Evolutionary conservation across 2,113 vertebrate species (phyloP), one percentile per base, ranked within the genome.

Genomic region (Tenebrosternarchus preto): DNA sequence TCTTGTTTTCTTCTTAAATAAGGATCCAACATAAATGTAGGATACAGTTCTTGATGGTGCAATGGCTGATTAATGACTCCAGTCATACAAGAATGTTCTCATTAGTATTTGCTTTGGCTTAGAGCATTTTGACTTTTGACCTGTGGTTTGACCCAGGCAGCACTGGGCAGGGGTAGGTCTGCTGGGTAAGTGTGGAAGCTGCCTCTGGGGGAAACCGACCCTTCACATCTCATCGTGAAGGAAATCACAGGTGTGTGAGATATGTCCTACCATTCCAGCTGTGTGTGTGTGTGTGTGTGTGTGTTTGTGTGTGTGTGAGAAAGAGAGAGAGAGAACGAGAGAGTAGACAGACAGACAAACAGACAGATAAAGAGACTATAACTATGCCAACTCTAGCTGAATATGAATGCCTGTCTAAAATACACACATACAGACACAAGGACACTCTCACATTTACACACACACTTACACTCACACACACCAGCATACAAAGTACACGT

Each of bases 201-300:
- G 24, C 46, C 53, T 63, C 61, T 11, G 15, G 50, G 24, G 50
- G n/a, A 29, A 31, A 36, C 5, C 24, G 39, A 2, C 1, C n/a
- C 25, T 73, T 83, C 73, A 66, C 82, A 67, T 25, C 46, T 31
- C 24, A 50, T 17, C 15, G 59, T 43, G 43, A 63, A 27, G 78
- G 82, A 80, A 80, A 68, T 80, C 69, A 39, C 82, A 80, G 73
- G 25, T 24, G 77, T 66, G 82, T 80, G 25, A 25, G 29, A 77
- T 73, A 77, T 80, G 59, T 60, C 76, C 61, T 74, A 22, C 59
- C 22, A 39, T 20, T 77, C 67, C 15, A 55, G 63, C 33, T 70
- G 27, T 46, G 64, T 81, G 66, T 71, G 73, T 25, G 4, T 22
- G 69, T 59, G 4, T 22, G 69, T 59, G 56, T 12, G 55, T 57